Conservation (phyloP, 2,113 vertebrate genomes). For the Romanogobio albipinnatus region DNA sequence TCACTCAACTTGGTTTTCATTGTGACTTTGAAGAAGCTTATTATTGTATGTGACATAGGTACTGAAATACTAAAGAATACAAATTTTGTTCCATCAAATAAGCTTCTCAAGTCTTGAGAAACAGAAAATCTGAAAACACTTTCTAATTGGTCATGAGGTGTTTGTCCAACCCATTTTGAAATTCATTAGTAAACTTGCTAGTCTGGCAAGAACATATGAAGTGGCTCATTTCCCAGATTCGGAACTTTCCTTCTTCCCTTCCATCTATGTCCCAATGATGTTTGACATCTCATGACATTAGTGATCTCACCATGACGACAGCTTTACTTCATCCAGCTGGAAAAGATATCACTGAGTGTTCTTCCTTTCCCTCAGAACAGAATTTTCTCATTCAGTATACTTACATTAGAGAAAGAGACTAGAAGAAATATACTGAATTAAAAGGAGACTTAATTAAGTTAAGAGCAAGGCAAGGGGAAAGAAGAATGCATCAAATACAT, state of each 20-base stretch:
- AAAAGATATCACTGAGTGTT: slow-evolving; percentile 41
- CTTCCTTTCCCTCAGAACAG: slow-evolving; percentile 2
- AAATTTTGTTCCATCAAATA: background rate
- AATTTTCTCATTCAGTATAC: slow-evolving; percentile 26
- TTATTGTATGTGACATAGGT: background rate
- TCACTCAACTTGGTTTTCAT: background rate
- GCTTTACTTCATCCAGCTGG: slow-evolving; percentile 52
- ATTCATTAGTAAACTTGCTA: background rate
- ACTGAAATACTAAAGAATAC: background rate
- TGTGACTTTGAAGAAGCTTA: background rate
- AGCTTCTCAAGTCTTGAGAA: background rate
- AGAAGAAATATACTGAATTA: background rate
- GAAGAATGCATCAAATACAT: background rate
- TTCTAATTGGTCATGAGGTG: background rate
- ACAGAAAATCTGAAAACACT: background rate
- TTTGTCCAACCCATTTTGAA: background rate
- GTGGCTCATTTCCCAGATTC: background rate
- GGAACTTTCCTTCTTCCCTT: background rate
- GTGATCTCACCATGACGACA: slow-evolving; percentile 52
- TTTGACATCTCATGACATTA: slow-evolving; percentile 36
- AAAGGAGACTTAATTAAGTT: background rate
- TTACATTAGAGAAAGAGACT: background rate
- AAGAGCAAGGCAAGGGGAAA: background rate
- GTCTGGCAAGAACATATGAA: background rate
- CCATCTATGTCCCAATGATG: background rate